A percentile compares a stretch with the other conserved stretches of the same genome.
Evolutionary conservation across 1,140 invertebrate species (phyloP).

Genomic region (Ctenoplectra terminalis): DNA sequence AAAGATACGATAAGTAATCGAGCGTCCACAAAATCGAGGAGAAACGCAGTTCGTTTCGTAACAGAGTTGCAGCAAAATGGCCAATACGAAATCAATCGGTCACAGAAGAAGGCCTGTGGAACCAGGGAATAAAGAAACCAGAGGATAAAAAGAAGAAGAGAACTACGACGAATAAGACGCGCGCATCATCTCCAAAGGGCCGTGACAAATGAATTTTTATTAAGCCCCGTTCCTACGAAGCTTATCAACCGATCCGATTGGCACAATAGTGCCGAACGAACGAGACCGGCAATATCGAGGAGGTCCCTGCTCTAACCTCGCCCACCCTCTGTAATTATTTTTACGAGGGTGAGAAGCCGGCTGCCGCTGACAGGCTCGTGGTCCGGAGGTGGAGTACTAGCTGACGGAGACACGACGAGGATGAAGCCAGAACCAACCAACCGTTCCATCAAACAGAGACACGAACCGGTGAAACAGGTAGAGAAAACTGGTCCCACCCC

Average conservation of each 20-base stretch:
- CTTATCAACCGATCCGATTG: slow-evolving; percentile 73
- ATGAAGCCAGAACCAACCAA: slow-evolving; percentile 29
- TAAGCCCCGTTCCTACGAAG: slow-evolving; percentile 49
- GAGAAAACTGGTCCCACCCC: slow-evolving; percentile 16
- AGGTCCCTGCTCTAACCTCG: slow-evolving; percentile 43
- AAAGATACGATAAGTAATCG: background rate
- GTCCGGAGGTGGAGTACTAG: slow-evolving; percentile 56
- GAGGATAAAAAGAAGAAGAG: background rate
- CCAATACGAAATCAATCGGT: slow-evolving; percentile 14
- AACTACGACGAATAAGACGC: slow-evolving; percentile 1
- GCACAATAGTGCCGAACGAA: slow-evolving; percentile 76
- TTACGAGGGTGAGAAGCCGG: slow-evolving; percentile 77
- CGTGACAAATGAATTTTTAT: slow-evolving; percentile 81
- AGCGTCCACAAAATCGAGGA: background rate
- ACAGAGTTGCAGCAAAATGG: background rate
- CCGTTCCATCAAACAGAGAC: slow-evolving; percentile 53
- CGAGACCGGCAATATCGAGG: slow-evolving; percentile 52
- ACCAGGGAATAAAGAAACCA: background rate
- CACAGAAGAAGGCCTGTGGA: background rate
- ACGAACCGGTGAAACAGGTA: slow-evolving; percentile 52
- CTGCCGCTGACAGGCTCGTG: slow-evolving; percentile 78
- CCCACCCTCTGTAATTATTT: slow-evolving; percentile 78
- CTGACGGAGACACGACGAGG: slow-evolving; percentile 61
- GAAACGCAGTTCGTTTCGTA: background rate
- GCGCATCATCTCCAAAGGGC: slow-evolving; percentile 46